Percentiles rank a stretch among this genome's conserved stretches.
Evolutionary conservation across 2,888 invertebrate genomes (phyloP).

Genomic region (Lordiphosa andalusiaca): DNA sequence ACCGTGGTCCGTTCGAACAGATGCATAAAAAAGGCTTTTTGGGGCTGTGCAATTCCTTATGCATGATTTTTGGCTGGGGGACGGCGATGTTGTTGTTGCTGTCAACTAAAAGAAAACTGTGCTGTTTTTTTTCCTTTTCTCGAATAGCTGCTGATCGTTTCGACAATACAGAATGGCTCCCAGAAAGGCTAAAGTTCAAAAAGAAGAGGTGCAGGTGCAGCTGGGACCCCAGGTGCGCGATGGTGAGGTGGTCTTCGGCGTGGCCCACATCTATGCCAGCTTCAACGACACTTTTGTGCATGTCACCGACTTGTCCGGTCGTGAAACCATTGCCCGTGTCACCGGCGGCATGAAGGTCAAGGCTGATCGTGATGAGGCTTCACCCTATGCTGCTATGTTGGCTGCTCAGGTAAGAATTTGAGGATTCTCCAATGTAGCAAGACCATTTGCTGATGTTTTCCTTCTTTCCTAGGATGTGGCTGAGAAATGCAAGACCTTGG

Average conservation of each 20-base stretch:
- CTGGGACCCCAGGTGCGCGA: slow-evolving; percentile 97
- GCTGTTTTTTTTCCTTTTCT: slow-evolving; percentile 4
- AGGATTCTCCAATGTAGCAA: slow-evolving; percentile 83
- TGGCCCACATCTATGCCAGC: slow-evolving; percentile 99
- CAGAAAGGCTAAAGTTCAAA: slow-evolving; percentile 97
- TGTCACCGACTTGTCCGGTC: slow-evolving; percentile 99
- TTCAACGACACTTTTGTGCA: slow-evolving; percentile 99
- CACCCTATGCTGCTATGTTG: slow-evolving; percentile 99
- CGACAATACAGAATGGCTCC: slow-evolving; percentile 89
- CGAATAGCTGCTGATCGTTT: slow-evolving; percentile 42
- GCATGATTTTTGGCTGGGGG: slow-evolving; percentile 16
- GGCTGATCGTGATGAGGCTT: slow-evolving; percentile 99
- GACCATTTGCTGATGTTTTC: neutral
- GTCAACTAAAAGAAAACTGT: slow-evolving; percentile 2
- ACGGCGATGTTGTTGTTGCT: slow-evolving; percentile 13
- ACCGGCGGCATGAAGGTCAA: slow-evolving; percentile 99
- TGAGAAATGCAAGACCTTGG: slow-evolving; percentile 97
- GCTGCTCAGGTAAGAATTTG: slow-evolving; percentile 95
- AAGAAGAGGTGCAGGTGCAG: slow-evolving; percentile 97
- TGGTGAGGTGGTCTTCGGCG: slow-evolving; percentile 98
- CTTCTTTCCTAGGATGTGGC: slow-evolving; percentile 91
- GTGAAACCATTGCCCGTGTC: slow-evolving; percentile 95
- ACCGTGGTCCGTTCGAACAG: no score
- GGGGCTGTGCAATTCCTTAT: neutral
- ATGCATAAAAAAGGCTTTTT: neutral